phyloP scores from a whole-genome alignment of 2,797 vertebrate genomes.

The Eulemur mongoz region DNA sequence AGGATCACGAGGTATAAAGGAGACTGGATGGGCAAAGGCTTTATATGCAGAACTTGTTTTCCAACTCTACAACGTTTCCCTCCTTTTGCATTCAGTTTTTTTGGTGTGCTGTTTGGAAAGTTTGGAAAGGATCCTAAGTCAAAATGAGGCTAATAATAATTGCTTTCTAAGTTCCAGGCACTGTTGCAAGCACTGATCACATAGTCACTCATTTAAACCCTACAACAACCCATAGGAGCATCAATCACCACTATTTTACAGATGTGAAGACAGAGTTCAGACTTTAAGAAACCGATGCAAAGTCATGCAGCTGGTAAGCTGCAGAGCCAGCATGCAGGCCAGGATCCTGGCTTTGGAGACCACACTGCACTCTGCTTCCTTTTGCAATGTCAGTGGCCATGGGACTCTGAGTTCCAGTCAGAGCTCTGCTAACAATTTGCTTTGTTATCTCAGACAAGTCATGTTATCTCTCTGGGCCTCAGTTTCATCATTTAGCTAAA shows the following conservation, averaged over 20 bases:
- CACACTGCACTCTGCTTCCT: not conserved
- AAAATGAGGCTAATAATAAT: not conserved
- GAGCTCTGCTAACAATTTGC: not conserved
- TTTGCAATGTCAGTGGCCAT: not conserved
- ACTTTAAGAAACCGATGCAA: not conserved
- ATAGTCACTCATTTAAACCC: not conserved
- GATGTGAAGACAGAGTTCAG: not conserved
- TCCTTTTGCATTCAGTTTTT: not conserved
- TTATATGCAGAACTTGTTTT: not conserved
- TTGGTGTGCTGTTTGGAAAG: not conserved
- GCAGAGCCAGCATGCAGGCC: not conserved
- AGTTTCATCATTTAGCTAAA: conserved; percentile 9
- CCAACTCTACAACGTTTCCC: not conserved
- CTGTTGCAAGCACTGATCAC: not conserved
- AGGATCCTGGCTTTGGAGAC: not conserved
- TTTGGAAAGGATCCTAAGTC: not conserved
- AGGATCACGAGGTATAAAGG: not conserved
- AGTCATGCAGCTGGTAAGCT: not conserved
- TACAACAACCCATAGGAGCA: not conserved
- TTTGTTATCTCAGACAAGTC: not conserved
- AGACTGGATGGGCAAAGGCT: not conserved
- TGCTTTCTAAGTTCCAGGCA: not conserved
- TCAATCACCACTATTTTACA: not conserved
- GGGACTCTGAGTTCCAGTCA: not conserved
- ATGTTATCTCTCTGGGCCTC: not conserved